A percentile compares a stretch with the other conserved stretches of the same genome.
phyloP scores from a whole-genome alignment of 1,140 invertebrate genomes.

The Brachionus calyciflorus region DNA sequence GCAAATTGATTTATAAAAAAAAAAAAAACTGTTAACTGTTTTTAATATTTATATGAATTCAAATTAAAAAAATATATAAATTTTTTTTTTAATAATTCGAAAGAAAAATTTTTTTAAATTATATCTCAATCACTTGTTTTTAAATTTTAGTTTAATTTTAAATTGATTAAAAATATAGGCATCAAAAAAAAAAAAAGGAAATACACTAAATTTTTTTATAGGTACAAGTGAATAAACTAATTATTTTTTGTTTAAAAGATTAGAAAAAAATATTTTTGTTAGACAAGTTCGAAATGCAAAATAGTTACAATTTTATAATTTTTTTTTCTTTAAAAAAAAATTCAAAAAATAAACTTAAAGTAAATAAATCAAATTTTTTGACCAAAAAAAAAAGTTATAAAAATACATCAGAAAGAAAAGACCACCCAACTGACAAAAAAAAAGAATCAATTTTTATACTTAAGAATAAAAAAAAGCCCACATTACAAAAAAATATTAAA shows the following conservation, averaged over 20 bases:
- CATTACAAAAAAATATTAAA: slow-evolving; percentile 22
- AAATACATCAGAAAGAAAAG: slow-evolving; percentile 2
- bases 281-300: slow-evolving; percentile 5
- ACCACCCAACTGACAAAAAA: not conserved
- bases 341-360: not conserved
- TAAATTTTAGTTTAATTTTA: too few species aligned
- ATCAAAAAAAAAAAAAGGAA: too few species aligned
- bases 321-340: slow-evolving; percentile 25
- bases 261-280: too few species aligned
- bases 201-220: too few species aligned
- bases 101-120: too few species aligned
- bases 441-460: not conserved
- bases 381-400: slow-evolving; percentile 25
- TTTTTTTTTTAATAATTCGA: not conserved
- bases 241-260: too few species aligned
- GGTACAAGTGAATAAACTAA: too few species aligned
- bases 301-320: slow-evolving; percentile 40
- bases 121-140: too few species aligned
- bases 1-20: too few species aligned
- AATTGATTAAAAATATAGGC: too few species aligned
- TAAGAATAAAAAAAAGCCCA: slow-evolving; percentile 5
- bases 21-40: too few species aligned
- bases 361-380: slow-evolving; percentile 1
- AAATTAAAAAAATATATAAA: not conserved
- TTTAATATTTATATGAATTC: not conserved